These are phyloP conservation scores for Idris sp. DNA, from an alignment of 1,140 invertebrate species.

Conservation along the genomic window DNA sequence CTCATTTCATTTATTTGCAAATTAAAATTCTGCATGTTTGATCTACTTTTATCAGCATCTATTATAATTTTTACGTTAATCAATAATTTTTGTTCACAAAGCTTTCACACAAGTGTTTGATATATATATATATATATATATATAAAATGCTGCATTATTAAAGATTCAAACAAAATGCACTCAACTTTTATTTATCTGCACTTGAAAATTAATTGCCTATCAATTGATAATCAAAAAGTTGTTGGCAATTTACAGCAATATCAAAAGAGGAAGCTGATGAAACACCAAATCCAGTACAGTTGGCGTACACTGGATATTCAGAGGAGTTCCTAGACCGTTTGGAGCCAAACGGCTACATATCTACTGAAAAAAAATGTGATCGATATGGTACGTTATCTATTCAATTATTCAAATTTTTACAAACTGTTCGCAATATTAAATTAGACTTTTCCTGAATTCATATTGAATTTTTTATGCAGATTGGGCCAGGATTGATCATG, in stretches of 20 bases:
- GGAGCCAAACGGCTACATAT: slow-evolving; percentile 92
- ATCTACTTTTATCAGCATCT: too few species aligned
- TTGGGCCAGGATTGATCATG: slow-evolving; percentile 88
- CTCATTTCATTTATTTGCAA: too few species aligned
- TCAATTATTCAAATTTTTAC: slow-evolving; percentile 12
- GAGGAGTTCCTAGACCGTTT: slow-evolving; percentile 93
- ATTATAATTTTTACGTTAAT: too few species aligned
- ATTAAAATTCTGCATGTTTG: too few species aligned
- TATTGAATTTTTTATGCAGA: slow-evolving; percentile 77
- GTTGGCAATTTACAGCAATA: slow-evolving; percentile 80
- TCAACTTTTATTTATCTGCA: too few species aligned
- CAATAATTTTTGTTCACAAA: too few species aligned
- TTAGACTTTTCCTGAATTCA: slow-evolving; percentile 2
- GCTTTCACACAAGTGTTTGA: too few species aligned
- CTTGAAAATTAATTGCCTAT: too few species aligned
- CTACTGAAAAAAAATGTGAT: slow-evolving; percentile 79
- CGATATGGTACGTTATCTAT: slow-evolving; percentile 67
- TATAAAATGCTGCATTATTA: too few species aligned
- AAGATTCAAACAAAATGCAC: not conserved
- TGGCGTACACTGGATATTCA: slow-evolving; percentile 92
- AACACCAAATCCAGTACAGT: slow-evolving; percentile 81
- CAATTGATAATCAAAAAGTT: too few species aligned
- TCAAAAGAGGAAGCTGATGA: slow-evolving; percentile 87
- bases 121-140: too few species aligned
- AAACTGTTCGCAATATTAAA: slow-evolving; percentile 27